Evolutionary conservation across 2,113 vertebrate genomes (phyloP).

Genomic region (Motacilla alba): DNA sequence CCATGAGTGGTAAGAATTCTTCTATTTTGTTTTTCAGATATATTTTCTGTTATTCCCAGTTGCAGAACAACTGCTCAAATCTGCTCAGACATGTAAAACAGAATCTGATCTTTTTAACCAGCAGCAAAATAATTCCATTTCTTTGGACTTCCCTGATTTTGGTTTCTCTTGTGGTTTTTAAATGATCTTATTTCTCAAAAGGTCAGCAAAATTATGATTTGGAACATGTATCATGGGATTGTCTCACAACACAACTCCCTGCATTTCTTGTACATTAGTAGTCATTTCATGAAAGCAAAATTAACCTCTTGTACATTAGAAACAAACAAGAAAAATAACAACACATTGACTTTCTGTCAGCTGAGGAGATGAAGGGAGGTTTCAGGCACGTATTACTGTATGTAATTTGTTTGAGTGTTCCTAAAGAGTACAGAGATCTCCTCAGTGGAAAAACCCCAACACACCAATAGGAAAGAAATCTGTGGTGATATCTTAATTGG

Average conservation of each 20-base stretch:
- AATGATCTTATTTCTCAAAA: conserved; percentile 35
- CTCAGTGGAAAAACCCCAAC: not conserved
- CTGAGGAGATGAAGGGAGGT: not conserved
- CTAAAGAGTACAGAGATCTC: not conserved
- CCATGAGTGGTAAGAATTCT: conserved; percentile 90
- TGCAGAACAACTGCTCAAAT: not conserved
- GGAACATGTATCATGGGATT: not conserved
- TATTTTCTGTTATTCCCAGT: not conserved
- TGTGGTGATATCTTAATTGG: not conserved
- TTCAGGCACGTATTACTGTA: not conserved
- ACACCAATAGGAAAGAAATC: not conserved
- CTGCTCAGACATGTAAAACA: not conserved
- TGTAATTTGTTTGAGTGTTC: not conserved
- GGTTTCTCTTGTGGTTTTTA: conserved; percentile 19
- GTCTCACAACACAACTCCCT: not conserved
- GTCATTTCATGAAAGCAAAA: not conserved
- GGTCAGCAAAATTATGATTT: conserved; percentile 30
- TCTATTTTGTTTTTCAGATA: not conserved
- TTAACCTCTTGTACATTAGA: not conserved
- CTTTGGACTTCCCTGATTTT: not conserved
- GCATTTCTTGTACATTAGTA: not conserved
- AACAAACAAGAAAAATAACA: not conserved
- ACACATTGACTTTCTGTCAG: not conserved
- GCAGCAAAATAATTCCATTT: not conserved
- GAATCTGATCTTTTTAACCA: not conserved